Conservation (phyloP, 2,113 vertebrate genomes). For the Excalfactoria chinensis region DNA sequence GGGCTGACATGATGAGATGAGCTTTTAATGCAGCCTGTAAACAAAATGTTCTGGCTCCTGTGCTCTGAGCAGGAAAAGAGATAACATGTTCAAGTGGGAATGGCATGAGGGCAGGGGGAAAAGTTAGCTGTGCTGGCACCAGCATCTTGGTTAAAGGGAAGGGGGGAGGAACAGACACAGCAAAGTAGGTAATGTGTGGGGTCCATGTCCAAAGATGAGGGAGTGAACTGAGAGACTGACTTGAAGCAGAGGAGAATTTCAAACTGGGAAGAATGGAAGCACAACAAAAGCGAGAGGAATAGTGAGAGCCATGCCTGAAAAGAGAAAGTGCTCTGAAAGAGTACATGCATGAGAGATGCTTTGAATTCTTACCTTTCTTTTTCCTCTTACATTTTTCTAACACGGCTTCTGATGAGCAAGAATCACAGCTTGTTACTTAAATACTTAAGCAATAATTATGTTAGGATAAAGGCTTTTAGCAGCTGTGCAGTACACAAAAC, state of each 20-base stretch:
- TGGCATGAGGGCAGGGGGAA: not conserved
- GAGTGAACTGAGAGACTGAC: not conserved
- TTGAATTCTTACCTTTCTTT: not conserved
- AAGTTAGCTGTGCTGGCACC: not conserved
- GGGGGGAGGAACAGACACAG: not conserved
- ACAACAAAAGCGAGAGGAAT: not conserved
- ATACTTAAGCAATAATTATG: not conserved
- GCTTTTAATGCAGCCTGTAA: not conserved
- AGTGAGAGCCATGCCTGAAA: not conserved
- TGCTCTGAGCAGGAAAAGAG: not conserved
- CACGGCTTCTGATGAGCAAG: not conserved
- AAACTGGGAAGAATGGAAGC: not conserved
- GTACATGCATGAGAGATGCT: accelerated
- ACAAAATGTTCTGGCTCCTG: not conserved
- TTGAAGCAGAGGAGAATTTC: not conserved
- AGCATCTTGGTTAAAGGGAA: not conserved
- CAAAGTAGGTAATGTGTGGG: not conserved
- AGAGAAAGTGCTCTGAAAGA: not conserved
- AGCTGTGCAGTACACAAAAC: not conserved
- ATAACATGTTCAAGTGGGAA: not conserved
- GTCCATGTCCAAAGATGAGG: not conserved
- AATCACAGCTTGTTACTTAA: not conserved
- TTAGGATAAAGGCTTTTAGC: not conserved
- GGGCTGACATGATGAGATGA: not conserved
- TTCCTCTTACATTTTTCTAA: not conserved